Base-by-base conservation (phyloP, 2,888 invertebrate genomes). In the Orthosia cruda region DNA sequence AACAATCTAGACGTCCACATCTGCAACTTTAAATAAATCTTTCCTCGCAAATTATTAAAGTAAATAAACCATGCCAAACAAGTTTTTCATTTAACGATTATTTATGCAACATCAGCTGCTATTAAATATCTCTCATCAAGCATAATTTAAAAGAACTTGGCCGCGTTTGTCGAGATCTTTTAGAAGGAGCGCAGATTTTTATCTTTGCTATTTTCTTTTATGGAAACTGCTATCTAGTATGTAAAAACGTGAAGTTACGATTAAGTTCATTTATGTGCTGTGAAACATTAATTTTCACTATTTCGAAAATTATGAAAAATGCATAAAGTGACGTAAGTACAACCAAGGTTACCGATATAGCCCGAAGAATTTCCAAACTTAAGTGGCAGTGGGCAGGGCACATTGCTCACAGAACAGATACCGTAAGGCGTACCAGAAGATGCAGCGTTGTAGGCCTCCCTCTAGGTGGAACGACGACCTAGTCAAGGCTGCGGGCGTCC, bases 61-160 rank as follows among this genome's bases (percentile, higher is more conserved):
- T 78, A 86, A 83, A 85, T 74, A 77, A 72, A 86, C 66, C 61
- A 69, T 70, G 55, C 50, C n/a, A 57, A 62, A 71, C 49, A 71
- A 74, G 64, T 66, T 71, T 74, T 70, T 83, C 58, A 59, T 71
- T 77, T 64, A 77, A 71, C 57, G 77, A 57, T 72, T 70, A 77
- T 76, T 74, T 81, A 81, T 82, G 77, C 85, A 81, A 68, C 65
- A 71, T 76, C 82, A 69, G 78, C 70, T 52, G 70, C 70, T 73
- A 58, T 82, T 72, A 71, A 82, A 68, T 82, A 77, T 67, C 67
- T 85, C 72, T 73, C 83, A 73, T 86, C 83, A 85, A 85, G 86
- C 69, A 77, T 73, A 71, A 71, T 82, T 76, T 62, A 58, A 75
- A 70, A 68, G 62, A 73, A 66, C 32, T 82, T 65, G 23, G 32